Percentiles rank a stretch among this genome's conserved stretches.
These are phyloP conservation scores for Phalacrocorax carbo DNA, from an alignment of 2,113 vertebrate genomes.

Conservation along the genomic window DNA sequence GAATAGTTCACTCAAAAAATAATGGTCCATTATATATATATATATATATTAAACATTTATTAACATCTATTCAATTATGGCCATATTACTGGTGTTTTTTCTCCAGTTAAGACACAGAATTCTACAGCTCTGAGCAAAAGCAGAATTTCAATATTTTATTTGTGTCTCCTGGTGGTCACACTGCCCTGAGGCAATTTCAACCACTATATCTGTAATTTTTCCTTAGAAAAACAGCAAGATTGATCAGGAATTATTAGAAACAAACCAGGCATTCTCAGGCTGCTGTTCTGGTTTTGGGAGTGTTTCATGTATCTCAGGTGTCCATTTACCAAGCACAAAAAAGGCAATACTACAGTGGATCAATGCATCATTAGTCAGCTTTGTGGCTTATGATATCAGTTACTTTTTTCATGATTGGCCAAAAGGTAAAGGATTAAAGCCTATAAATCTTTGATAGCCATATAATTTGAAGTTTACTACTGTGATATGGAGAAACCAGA, in stretches of 20 bases:
- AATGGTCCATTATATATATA: fast-evolving
- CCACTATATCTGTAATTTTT: neutral
- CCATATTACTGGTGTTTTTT: neutral
- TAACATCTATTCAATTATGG: neutral
- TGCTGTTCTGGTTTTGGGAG: neutral
- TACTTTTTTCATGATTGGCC: neutral
- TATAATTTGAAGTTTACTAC: neutral
- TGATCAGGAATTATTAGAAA: neutral
- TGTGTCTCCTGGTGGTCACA: neutral
- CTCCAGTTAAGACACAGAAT: neutral
- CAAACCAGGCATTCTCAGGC: neutral
- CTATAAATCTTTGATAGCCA: neutral
- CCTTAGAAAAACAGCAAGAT: neutral
- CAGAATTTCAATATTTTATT: neutral
- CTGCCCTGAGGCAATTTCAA: neutral
- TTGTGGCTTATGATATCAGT: neutral
- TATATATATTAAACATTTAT: neutral
- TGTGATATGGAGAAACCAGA: neutral
- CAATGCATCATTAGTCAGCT: neutral
- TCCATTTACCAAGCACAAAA: neutral
- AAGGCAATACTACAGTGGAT: neutral
- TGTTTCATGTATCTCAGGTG: neutral
- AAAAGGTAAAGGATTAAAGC: neutral
- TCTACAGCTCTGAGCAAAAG: neutral
- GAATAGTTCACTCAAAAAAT: neutral